phyloP scores from a whole-genome alignment of 2,113 vertebrate species.

The Cervus canadensis region DNA sequence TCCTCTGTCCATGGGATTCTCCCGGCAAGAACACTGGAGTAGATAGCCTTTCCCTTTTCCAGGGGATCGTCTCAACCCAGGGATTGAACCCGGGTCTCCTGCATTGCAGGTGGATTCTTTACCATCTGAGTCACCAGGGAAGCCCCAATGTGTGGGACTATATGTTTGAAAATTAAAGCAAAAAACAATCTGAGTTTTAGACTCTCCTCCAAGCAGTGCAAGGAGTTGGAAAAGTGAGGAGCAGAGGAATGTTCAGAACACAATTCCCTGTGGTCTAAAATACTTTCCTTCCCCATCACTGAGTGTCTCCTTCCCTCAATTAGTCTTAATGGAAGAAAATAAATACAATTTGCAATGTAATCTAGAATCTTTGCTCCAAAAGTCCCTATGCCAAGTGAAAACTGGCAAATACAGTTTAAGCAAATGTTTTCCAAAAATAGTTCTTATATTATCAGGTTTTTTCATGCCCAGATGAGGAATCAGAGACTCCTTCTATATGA shows the following conservation, averaged over 20 bases:
- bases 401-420: constrained; percentile 30
- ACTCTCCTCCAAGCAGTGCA: not conserved
- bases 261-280: not conserved
- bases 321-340: constrained; percentile 56
- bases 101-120: not conserved
- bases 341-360: constrained; percentile 57
- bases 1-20: not conserved
- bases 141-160: not conserved
- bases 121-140: not conserved
- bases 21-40: not conserved
- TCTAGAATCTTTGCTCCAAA: constrained; percentile 44
- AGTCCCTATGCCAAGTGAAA: constrained; percentile 28
- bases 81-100: not conserved
- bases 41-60: not conserved
- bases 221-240: not conserved
- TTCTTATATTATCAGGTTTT: not conserved
- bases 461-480: not conserved
- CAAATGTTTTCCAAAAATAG: constrained; percentile 31
- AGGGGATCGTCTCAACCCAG: not conserved
- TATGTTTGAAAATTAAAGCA: constrained; percentile 23
- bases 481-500: not conserved
- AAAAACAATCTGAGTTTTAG: constrained; percentile 43
- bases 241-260: not conserved
- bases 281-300: not conserved
- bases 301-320: not conserved